Percentiles rank a stretch among this genome's conserved stretches.
phyloP scores from a whole-genome alignment of 2,113 vertebrate species.

The Nothoprocta pentlandii region DNA sequence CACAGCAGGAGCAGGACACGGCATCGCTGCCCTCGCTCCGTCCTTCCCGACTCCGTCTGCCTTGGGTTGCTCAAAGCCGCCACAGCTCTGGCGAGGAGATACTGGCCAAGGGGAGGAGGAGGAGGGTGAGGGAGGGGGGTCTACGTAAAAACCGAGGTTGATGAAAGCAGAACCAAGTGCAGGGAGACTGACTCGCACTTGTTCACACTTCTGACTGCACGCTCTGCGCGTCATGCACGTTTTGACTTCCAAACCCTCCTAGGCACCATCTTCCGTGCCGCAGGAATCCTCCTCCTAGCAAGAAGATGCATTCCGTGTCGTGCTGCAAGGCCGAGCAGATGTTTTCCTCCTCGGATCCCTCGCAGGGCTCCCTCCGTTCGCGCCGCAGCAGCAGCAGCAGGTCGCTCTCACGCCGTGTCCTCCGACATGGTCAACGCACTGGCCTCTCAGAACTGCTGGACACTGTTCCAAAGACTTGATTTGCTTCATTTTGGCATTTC shows the following conservation, averaged over 20 bases:
- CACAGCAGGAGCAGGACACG: background rate
- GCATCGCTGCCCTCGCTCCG: rapidly evolving
- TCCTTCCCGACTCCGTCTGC: background rate
- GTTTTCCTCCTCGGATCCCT: background rate
- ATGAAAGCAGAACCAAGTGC: conserved; percentile 60
- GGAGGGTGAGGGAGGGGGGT: background rate
- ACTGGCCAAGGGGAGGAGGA: conserved; percentile 8
- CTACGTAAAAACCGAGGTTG: conserved; percentile 41
- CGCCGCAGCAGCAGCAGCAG: conserved; percentile 21
- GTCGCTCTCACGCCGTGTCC: conserved; percentile 48
- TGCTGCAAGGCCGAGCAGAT: conserved; percentile 19
- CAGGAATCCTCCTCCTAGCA: conserved; percentile 48
- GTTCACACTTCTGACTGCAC: conserved; percentile 74
- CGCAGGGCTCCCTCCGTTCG: conserved; percentile 31
- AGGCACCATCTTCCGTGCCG: conserved; percentile 48
- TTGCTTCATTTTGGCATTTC: conserved; percentile 79
- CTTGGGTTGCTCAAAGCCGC: background rate
- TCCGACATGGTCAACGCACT: conserved; percentile 40
- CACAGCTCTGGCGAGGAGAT: conserved; percentile 5
- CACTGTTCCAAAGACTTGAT: conserved; percentile 72
- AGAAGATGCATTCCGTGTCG: conserved; percentile 2
- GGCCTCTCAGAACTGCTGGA: conserved; percentile 45
- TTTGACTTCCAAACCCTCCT: conserved; percentile 29
- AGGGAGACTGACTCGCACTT: conserved; percentile 56
- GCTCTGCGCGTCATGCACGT: conserved; percentile 22